Evolutionary conservation across 2,797 vertebrate genomes (phyloP).

Genomic region (Enteromius viviparus): DNA sequence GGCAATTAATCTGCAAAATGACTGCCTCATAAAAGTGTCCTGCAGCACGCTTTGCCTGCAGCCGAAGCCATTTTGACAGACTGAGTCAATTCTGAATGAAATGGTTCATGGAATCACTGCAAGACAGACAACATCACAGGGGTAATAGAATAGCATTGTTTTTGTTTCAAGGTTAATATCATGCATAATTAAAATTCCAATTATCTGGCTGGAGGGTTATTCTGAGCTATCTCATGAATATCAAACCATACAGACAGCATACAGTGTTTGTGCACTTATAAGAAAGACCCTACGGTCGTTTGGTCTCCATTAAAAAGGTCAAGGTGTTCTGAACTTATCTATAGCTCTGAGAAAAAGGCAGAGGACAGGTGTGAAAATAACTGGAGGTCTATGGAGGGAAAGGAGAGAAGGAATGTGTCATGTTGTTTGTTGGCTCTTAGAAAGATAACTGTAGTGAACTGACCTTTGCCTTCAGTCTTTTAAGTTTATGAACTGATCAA

Average conservation of each 20-base stretch:
- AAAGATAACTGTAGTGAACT: background rate
- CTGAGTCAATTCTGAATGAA: constrained; percentile 25
- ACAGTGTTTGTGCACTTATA: constrained; percentile 5
- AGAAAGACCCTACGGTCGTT: background rate
- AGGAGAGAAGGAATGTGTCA: background rate
- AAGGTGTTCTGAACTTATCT: constrained; percentile 32
- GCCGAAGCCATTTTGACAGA: constrained; percentile 17
- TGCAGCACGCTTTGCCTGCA: background rate
- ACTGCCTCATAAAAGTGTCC: constrained; percentile 23
- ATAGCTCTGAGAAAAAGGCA: constrained; percentile 19
- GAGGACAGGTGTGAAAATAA: constrained; percentile 36
- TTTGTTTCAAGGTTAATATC: constrained; percentile 54
- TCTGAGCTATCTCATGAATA: constrained; percentile 49
- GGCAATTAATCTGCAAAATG: constrained; percentile 22
- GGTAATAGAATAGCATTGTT: constrained; percentile 48
- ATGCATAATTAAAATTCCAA: constrained; percentile 55
- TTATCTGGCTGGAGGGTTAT: constrained; percentile 51
- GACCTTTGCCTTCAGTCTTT: constrained; percentile 28
- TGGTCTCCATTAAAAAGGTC: constrained; percentile 41
- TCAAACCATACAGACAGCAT: constrained; percentile 39
- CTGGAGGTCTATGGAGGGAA: constrained; percentile 4
- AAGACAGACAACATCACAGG: constrained; percentile 37
- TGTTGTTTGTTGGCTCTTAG: background rate
- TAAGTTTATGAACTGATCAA: constrained; percentile 36
- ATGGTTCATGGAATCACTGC: constrained; percentile 23